Evolutionary conservation across 2,113 vertebrate genomes (phyloP), one percentile per base, ranked within the genome.

Genomic region (Urocolius indicus): DNA sequence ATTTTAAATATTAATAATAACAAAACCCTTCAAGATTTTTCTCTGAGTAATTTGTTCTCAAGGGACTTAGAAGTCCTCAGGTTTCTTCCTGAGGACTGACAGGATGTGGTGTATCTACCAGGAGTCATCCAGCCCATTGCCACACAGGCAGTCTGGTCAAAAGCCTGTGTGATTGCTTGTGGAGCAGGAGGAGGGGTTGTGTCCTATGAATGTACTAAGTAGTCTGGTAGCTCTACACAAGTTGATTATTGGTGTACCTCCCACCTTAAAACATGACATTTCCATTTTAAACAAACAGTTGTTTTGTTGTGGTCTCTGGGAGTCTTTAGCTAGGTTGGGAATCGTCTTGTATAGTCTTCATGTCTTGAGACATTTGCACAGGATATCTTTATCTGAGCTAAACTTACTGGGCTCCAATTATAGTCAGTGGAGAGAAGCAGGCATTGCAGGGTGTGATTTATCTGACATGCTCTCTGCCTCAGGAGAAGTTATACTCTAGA

Each of bases 11-110:
- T 62, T 81, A 78, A 69, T 63, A 86, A 68, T 17, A 83, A 43
- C n/a, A 81, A 84, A 78, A 45, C 7, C 23, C 45, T 54, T 75
- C 30, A 54, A 78, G 55, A 65, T 57, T 92, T 96, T 94, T 96
- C 76, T 78, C 87, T 93, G 88, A 92, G 48, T 95, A 94, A 94
- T 83, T 93, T 82, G 32, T 90, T 41, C 83, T 84, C 45, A 49
- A 68, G 65, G 11, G 80, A 49, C 52, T 75, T 94, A 49, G 74
- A 81, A 87, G 45, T 41, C 66, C 36, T 91, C 62, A 75, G 80
- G 69, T 91, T 93, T 92, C 87, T 68, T 94, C 87, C 92, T 93
- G 57, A 84, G 32, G 48, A 30, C 36, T 52, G 83, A 79, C 85
- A 92, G 93, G 88, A 95, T 94, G 85, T 92, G 75, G 59, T 97